Evolutionary conservation across 2,797 vertebrate genomes (phyloP).

Genomic region (Phalloptychus januarius): DNA sequence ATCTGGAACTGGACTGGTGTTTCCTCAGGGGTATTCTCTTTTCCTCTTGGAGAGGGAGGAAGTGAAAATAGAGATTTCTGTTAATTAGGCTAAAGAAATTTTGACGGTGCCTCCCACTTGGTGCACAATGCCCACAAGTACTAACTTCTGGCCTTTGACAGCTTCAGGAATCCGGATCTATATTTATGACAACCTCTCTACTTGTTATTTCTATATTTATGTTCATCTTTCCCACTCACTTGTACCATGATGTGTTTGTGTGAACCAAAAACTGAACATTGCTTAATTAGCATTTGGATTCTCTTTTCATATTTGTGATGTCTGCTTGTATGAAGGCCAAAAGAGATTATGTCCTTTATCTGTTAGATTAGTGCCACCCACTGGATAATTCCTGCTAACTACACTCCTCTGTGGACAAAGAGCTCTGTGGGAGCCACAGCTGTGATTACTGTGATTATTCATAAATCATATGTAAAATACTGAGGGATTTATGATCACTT

Average conservation of each 20-base stretch:
- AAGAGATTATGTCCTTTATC: slow-evolving; percentile 30
- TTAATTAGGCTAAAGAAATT: neutral
- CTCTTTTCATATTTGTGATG: slow-evolving; percentile 13
- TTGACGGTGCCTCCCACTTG: neutral
- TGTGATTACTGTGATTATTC: slow-evolving; percentile 59
- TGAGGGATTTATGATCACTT: slow-evolving; percentile 67
- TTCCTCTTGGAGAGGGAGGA: neutral
- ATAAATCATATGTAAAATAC: slow-evolving; percentile 51
- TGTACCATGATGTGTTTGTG: slow-evolving; percentile 19
- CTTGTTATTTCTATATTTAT: neutral
- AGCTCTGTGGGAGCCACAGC: slow-evolving; percentile 55
- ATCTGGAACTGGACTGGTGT: neutral
- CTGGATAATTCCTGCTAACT: slow-evolving; percentile 60
- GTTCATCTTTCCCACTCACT: slow-evolving; percentile 2
- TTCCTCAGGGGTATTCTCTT: neutral
- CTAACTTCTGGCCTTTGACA: neutral
- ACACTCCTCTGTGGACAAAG: slow-evolving; percentile 40
- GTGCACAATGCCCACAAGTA: neutral
- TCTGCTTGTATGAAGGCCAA: slow-evolving; percentile 19
- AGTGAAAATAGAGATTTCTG: neutral
- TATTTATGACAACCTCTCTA: neutral
- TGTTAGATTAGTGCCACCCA: slow-evolving; percentile 71
- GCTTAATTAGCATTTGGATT: slow-evolving; percentile 23
- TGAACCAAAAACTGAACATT: slow-evolving; percentile 18
- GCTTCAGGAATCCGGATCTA: neutral